Base-by-base conservation (phyloP, 2,797 vertebrate genomes). In the Gobionotothen gibberifrons region DNA sequence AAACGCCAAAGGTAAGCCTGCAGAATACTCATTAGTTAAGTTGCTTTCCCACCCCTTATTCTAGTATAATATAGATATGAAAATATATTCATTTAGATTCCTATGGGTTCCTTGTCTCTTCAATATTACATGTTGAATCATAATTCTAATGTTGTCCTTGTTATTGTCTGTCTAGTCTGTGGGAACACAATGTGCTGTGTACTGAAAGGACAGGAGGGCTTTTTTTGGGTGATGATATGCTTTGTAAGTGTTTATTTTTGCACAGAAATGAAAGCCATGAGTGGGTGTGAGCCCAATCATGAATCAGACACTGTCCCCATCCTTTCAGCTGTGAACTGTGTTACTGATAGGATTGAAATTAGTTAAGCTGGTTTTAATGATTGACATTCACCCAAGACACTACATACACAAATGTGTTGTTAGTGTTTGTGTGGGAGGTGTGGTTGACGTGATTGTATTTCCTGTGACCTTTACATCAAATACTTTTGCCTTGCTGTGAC, bases 1-100 rank as follows among this genome's bases (percentile, higher is more conserved):
- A 93, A 85, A 89, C 86, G 0, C 94, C 95, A 68, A 96, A 95
- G 94, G 95, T 96, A 93, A 90, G 76, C 2, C 42, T 1, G 29
- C 42, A 57, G 2, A 59, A 16, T 10, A 0, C 22, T 62, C 32
- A 36, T 36, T 3, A 9, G 62, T 5, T 44, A 3, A 51, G 26
- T 21, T 29, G 15, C 49, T 65, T 57, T 0, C 5, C 32, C 16
- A 6, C 32, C 21, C 1, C 0, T n/a, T 6, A 0, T 47, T n/a
- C n/a, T 44, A 67, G 1, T 1, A 40, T 54, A 53, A 36, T 36
- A 36, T 22, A 46, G 9, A 49, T 52, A 7, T 72, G 13, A 46
- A 69, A 47, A 64, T 12, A 49, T 17, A 43, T 49, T 44, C 17
- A 43, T 62, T 46, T 42, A 26, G 15, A 39, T 48, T 4, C 10